Evolutionary conservation across 2,888 invertebrate species (phyloP).

Genomic region (Catocala sponsa): DNA sequence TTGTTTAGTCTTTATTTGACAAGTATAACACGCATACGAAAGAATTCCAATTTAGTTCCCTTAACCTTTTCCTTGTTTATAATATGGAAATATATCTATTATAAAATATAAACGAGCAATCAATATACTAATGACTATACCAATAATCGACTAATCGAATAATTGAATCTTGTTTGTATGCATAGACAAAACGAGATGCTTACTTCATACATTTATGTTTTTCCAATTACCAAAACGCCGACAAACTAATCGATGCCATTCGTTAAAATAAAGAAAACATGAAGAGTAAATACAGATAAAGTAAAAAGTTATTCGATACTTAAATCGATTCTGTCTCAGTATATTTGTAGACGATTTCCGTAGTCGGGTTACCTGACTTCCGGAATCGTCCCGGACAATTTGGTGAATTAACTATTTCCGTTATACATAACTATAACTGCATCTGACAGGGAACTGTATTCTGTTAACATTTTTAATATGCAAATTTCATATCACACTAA

Average conservation of each 20-base stretch:
- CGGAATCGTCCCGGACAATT: too few relatives aligned
- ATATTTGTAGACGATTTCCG: too few relatives aligned
- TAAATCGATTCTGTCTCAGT: slow-evolving; percentile 30
- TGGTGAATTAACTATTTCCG: too few relatives aligned
- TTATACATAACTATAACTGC: too few relatives aligned
- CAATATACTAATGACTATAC: slow-evolving; percentile 16
- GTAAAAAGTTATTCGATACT: slow-evolving; percentile 23
- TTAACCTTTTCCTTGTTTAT: slow-evolving; percentile 1
- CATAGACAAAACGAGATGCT: slow-evolving; percentile 29
- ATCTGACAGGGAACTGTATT: too few relatives aligned
- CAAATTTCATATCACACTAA: too few relatives aligned
- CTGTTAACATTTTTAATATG: too few relatives aligned
- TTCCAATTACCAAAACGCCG: slow-evolving; percentile 33
- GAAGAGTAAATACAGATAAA: slow-evolving; percentile 24
- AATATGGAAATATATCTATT: slow-evolving; percentile 12
- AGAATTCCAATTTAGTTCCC: slow-evolving; percentile 22
- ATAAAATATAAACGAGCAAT: slow-evolving; percentile 16
- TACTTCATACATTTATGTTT: slow-evolving; percentile 17
- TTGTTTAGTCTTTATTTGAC: neutral
- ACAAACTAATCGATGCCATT: slow-evolving; percentile 53
- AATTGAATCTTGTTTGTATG: slow-evolving; percentile 25
- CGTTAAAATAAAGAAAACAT: slow-evolving; percentile 38
- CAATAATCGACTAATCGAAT: slow-evolving; percentile 30
- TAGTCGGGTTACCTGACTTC: too few relatives aligned
- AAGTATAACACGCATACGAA: slow-evolving; percentile 8